Conservation (phyloP, 2,113 vertebrate species). For the Labrus mixtus region DNA sequence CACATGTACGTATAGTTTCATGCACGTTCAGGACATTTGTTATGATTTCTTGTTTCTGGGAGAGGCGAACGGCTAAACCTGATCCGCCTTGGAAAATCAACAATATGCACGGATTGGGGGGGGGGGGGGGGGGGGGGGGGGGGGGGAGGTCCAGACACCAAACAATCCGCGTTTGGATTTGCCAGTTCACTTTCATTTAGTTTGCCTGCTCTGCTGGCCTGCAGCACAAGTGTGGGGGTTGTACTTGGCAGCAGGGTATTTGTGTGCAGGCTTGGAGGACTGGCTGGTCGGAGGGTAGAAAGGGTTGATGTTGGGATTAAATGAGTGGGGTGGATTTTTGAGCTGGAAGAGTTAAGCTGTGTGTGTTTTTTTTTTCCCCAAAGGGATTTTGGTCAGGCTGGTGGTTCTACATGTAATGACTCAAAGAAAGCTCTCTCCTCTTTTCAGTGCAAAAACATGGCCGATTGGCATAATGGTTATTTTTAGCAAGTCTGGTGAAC, state of each 20-base stretch:
- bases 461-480: conserved; percentile 1
- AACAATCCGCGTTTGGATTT: conserved; percentile 63
- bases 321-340: conserved; percentile 46
- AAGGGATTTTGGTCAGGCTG: conserved; percentile 18
- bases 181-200: conserved; percentile 44
- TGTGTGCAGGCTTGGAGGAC: conserved; percentile 20
- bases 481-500: background rate
- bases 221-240: conserved; percentile 35
- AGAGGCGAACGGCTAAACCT: conserved; percentile 48
- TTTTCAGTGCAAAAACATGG: conserved; percentile 2
- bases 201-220: conserved; percentile 51
- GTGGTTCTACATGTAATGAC: conserved; percentile 24
- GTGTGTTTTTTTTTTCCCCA: background rate
- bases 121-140: no score
- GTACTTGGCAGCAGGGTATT: conserved; percentile 26
- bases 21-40: conserved; percentile 34
- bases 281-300: conserved; percentile 35
- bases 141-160: conserved; percentile 56
- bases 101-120: conserved; percentile 27
- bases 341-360: conserved; percentile 44
- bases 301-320: conserved; percentile 62
- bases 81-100: conserved; percentile 60
- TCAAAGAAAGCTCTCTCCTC: conserved; percentile 16
- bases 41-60: conserved; percentile 47
- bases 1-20: conserved; percentile 23